Percentiles rank a stretch among this genome's conserved stretches.
phyloP scores from a whole-genome alignment of 1,140 invertebrate species.

The Lepidurus apus region DNA sequence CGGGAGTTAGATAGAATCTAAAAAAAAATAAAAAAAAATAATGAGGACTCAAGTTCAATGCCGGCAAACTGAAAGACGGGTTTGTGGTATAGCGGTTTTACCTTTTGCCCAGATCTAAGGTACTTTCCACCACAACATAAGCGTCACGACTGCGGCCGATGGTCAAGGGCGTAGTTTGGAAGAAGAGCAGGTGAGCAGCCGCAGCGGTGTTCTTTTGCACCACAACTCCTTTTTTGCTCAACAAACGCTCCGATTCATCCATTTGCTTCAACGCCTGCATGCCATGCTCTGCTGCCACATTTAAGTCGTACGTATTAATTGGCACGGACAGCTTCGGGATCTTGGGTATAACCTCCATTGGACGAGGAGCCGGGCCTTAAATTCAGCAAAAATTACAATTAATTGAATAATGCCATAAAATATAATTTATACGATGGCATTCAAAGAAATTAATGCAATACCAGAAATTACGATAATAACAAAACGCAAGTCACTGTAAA shows the following conservation, averaged over 20 bases:
- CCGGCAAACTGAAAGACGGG: too few species aligned
- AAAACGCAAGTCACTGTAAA: too few species aligned
- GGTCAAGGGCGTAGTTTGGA: slow-evolving; percentile 32
- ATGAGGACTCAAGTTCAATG: slow-evolving; percentile 15
- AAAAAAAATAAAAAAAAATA: not conserved
- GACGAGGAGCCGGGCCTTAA: not conserved
- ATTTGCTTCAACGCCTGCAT: slow-evolving; percentile 28
- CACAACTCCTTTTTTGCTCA: slow-evolving; percentile 28
- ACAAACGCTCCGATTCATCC: slow-evolving; percentile 32
- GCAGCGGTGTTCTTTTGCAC: slow-evolving; percentile 31
- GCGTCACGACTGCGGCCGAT: slow-evolving; percentile 26
- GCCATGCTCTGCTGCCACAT: slow-evolving; percentile 33
- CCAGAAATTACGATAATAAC: too few species aligned
- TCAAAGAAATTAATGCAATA: too few species aligned
- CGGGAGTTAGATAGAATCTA: slow-evolving; percentile 34
- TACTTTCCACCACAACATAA: slow-evolving; percentile 29
- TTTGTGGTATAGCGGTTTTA: slow-evolving; percentile 7
- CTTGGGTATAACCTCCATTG: not conserved
- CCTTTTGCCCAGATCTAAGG: slow-evolving; percentile 33
- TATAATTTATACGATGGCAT: too few species aligned
- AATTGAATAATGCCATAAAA: too few species aligned
- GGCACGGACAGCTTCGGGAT: slow-evolving; percentile 19
- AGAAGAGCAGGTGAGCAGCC: slow-evolving; percentile 35
- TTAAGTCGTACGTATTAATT: slow-evolving; percentile 32
- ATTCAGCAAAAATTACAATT: not conserved